phyloP scores from a whole-genome alignment of 2,113 vertebrate species.

The Candoia aspera region DNA sequence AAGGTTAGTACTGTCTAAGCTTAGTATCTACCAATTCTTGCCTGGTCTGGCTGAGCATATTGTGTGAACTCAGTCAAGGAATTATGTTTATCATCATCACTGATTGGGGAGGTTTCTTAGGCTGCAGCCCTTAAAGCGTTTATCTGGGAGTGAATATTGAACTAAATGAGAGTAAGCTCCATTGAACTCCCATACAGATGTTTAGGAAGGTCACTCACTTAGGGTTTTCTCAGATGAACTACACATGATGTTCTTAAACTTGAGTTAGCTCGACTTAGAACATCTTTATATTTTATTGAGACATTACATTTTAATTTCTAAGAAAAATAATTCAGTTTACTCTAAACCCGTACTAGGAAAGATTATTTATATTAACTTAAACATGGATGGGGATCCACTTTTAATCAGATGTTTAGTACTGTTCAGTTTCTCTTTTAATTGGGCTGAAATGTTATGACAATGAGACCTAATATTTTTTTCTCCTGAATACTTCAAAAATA shows the following conservation, averaged over 20 bases:
- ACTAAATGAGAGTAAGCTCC: not conserved
- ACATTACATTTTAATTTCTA: not conserved
- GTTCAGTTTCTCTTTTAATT: not conserved
- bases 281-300: not conserved
- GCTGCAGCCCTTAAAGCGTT: not conserved
- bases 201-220: not conserved
- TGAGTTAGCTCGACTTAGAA: not conserved
- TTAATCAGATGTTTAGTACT: not conserved
- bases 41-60: not conserved
- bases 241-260: not conserved
- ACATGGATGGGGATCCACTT: not conserved
- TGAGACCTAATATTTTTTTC: not conserved
- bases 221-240: not conserved
- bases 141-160: not conserved
- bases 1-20: not conserved
- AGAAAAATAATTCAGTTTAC: not conserved
- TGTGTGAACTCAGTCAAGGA: not conserved
- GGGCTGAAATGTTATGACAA: not conserved
- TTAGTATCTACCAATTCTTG: not conserved
- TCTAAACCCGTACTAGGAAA: not conserved
- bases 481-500: not conserved
- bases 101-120: not conserved
- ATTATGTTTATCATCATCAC: not conserved
- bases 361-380: not conserved
- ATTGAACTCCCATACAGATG: not conserved